Base-by-base conservation (phyloP, 2,888 invertebrate genomes). In the Drosophila koepferae region DNA sequence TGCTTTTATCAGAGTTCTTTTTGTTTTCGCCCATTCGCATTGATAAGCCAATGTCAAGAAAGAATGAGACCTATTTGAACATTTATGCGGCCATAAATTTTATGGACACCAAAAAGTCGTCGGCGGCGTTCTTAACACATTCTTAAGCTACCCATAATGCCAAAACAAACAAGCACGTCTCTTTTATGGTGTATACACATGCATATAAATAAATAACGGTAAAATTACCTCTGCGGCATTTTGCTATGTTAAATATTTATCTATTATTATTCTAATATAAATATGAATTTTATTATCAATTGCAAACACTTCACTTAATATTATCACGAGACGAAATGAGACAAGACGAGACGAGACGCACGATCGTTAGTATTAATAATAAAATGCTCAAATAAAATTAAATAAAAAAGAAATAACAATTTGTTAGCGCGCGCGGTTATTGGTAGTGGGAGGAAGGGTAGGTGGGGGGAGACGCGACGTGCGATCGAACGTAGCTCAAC, bases 21-120 rank as follows among this genome's bases (percentile, higher is more conserved):
- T 72, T 82, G 77, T 82, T 76, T 71, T 83, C 28, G 48, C 49
- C 62, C 9, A 68, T 72, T 34, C 9, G 28, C 28, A 28, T 77
- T 89, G 85, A 85, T 85, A 89, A 89, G 85, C 80, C 69, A 77
- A 74, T 74, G 89, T 81, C 86, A 83, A 72, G 83, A 67, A 67
- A 53, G 58, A 63, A 66, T 60, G 60, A 63, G 68, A 67, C 49
- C 63, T 64, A 70, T 64, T 62, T 64, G 63, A 55, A 62, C 49
- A 75, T 89, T 85, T 84, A 89, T 84, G 66, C 56, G 72, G 54
- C 71, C 75, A 80, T 85, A 85, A 85, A 85, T 85, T 87, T 82
- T 73, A 82, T 85, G 69, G 68, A 64, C 85, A 79, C 87, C 60
- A 46, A 56, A 66, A 69, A 70, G 44, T 28, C 28, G 64, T 68